Base-by-base conservation (phyloP, 2,113 vertebrate species). In the Misgurnus anguillicaudatus region DNA sequence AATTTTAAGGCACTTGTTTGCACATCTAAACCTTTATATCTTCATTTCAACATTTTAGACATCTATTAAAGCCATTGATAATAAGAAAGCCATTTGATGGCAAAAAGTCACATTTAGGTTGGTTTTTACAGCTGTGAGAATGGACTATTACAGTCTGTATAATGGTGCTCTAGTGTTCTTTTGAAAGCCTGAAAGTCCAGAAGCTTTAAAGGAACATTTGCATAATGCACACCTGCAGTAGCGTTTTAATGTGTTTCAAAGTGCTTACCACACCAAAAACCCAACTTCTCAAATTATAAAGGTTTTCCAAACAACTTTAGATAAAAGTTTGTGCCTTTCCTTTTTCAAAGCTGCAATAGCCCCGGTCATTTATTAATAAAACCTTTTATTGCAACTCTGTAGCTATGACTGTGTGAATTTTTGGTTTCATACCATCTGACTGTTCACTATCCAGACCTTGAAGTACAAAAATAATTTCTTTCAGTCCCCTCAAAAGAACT, bases 161-260 rank as follows among this genome's bases (percentile, higher is more conserved):
- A 85, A 79, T 81, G 57, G 57, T 55, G 67, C 53, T 76, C 38
- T 73, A 68, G 75, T 47, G 21, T 75, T 76, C 45, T 61, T 73
- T 81, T 68, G 70, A 78, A 84, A 65, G 57, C 47, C 62, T 31
- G 48, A 48, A 73, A 81, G 69, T 66, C 36, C 11, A 0, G 19
- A 4, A 42, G 53, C 70, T 53, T 58, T 62, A 68, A 66, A 45
- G 63, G 47, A 10, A 21, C 9, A 84, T 84, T 78, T 82, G 48
- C 80, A 84, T 86, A 86, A 80, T 75, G 73, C 78, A 41, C 60
- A 83, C 79, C 77, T 84, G 80, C 64, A 84, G 51, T 67, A 77
- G 60, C 67, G 55, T 77, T 75, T 57, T 61, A 82, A 82, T 77
- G 57, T 60, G 62, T 75, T 38, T 24, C 39, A 80, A 84, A 84